A percentile compares a stretch with the other conserved stretches of the same genome.
These are phyloP conservation scores for Arrhopalites spinosus DNA, from an alignment of 2,888 invertebrate species.

Conservation along the genomic window DNA sequence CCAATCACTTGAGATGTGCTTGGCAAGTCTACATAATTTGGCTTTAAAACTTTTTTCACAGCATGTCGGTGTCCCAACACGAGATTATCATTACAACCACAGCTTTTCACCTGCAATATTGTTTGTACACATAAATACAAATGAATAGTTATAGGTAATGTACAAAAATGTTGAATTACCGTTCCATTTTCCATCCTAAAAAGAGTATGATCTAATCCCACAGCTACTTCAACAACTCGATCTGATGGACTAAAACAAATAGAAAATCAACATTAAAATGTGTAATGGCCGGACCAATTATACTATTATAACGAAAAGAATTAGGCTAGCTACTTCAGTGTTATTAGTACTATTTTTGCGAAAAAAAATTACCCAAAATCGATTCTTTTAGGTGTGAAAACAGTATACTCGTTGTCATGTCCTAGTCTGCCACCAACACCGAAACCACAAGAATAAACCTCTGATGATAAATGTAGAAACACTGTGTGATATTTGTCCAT, in stretches of 20 bases:
- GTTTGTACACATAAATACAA: no score
- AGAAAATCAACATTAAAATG: no score
- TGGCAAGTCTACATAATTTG: constrained; percentile 55
- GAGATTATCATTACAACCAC: constrained; percentile 69
- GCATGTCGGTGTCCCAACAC: constrained; percentile 65
- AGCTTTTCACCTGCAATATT: constrained; percentile 64
- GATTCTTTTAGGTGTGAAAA: constrained; percentile 64
- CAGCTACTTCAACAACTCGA: constrained; percentile 63
- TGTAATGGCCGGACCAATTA: no score
- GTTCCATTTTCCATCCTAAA: constrained; percentile 68
- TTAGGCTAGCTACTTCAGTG: no score
- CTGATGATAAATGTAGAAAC: constrained; percentile 66
- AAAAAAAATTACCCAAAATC: constrained; percentile 57
- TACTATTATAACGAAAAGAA: no score
- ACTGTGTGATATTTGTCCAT: constrained; percentile 78
- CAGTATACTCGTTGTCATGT: constrained; percentile 65
- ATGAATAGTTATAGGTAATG: background rate
- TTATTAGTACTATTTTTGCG: no score
- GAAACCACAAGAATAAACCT: constrained; percentile 79
- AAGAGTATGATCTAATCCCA: constrained; percentile 72
- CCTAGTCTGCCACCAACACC: constrained; percentile 79
- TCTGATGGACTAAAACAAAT: background rate
- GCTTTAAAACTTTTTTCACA: constrained; percentile 38
- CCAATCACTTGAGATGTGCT: constrained; percentile 59
- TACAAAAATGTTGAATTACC: constrained; percentile 60